A percentile compares a stretch with the other conserved stretches of the same genome.
phyloP scores from a whole-genome alignment of 2,113 vertebrate species.

The Dipodomys ordii region DNA sequence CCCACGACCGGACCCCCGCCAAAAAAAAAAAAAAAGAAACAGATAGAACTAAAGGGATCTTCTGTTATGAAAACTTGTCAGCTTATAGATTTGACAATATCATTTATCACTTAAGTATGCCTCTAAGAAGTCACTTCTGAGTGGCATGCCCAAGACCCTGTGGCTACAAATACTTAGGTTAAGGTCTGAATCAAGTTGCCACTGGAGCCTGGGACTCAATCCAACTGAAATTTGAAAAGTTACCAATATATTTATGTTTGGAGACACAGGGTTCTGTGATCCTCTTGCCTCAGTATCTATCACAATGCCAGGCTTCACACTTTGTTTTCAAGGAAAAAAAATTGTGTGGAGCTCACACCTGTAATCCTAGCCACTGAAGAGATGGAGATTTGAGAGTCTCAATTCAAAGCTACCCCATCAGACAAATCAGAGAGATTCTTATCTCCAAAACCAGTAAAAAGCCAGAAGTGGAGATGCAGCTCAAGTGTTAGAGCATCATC shows the following conservation, averaged over 20 bases:
- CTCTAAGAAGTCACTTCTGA: background rate
- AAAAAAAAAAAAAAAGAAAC: too few relatives aligned
- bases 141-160: background rate
- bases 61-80: background rate
- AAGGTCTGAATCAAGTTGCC: background rate
- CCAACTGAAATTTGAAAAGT: constrained; percentile 19
- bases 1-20: too few relatives aligned
- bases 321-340: background rate
- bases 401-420: too few relatives aligned
- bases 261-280: too few relatives aligned
- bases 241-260: background rate
- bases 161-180: background rate
- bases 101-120: background rate
- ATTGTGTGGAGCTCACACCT: too few relatives aligned
- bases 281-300: background rate
- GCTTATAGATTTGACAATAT: background rate
- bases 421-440: too few relatives aligned
- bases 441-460: too few relatives aligned
- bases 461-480: too few relatives aligned
- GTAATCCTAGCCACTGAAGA: too few relatives aligned
- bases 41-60: constrained; percentile 3
- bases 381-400: too few relatives aligned
- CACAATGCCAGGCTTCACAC: background rate
- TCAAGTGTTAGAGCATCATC: too few relatives aligned
- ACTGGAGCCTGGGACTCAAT: background rate